Percentiles rank a stretch among this genome's conserved stretches.
phyloP scores from a whole-genome alignment of 2,888 invertebrate species.

The Agrilus biguttatus region DNA sequence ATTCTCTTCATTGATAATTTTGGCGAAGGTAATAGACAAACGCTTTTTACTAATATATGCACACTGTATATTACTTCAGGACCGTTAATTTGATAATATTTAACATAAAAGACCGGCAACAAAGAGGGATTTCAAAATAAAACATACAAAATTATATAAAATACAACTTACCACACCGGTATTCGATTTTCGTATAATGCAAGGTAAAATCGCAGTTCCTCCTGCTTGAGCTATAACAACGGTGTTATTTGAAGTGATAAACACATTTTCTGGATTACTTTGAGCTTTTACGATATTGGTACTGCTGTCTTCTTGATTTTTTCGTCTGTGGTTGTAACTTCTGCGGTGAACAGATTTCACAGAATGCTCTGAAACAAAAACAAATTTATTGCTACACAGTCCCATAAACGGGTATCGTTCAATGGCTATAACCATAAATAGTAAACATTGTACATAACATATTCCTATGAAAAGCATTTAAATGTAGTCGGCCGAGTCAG shows the following conservation, averaged over 20 bases:
- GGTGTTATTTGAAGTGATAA: conserved; percentile 37
- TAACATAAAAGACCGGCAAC: no score
- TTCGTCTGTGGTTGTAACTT: conserved; percentile 24
- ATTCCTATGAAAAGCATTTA: no score
- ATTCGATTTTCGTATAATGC: conserved; percentile 35
- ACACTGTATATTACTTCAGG: no score
- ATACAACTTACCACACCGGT: conserved; percentile 34
- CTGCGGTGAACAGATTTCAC: conserved; percentile 13
- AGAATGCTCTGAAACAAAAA: not conserved
- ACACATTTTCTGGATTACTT: conserved; percentile 19
- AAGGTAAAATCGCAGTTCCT: conserved; percentile 36
- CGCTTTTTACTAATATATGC: no score
- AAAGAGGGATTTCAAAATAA: no score
- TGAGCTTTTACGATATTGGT: conserved; percentile 15
- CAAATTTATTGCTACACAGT: not conserved
- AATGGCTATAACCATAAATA: no score
- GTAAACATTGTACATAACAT: no score
- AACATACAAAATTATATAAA: not conserved
- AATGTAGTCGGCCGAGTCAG: no score
- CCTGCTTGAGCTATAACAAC: conserved; percentile 36
- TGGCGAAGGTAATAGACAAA: no score
- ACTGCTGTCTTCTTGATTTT: conserved; percentile 16
- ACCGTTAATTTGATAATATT: no score
- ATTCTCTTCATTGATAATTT: no score
- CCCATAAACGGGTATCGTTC: no score